Base-by-base conservation (phyloP, 2,113 vertebrate genomes). In the Holacanthus passer region DNA sequence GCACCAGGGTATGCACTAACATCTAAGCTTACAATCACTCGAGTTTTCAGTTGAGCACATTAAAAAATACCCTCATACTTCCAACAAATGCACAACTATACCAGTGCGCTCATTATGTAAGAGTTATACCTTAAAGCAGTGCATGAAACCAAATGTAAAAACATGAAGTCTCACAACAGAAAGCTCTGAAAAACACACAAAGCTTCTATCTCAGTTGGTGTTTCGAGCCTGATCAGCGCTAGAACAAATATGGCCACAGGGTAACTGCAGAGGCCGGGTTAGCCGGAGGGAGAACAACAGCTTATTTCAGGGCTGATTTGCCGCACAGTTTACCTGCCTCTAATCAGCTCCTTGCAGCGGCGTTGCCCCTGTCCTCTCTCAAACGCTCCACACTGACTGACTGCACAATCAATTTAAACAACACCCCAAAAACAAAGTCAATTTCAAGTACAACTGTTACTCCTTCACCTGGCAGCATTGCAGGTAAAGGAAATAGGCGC, bases 1-100 rank as follows among this genome's bases (percentile, higher is more conserved):
- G 9, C 12, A 39, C 50, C 55, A 59, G 24, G 92, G 95, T 96
- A 84, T 0, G 91, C 87, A 74, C 32, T 29, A 8, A 55, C 17
- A 19, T 22, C 4, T 7, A 24, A 10, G 27, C 69, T 35, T 27
- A 66, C 3, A 65, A 11, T 24, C 24, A 13, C 41, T 37, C n/a
- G 48, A 5, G 13, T 56, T 48, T 68, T 62, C 6, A 31, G 27
- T 17, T 45, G 3, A 60, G 17, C 31, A 35, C 7, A 22, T 20
- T 22, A 41, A 60, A 56, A 52, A 24, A 35, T 14, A 16, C 10
- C 27, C 16, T 32, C 20, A 59, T 60, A 5, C 31, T 47, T 27
- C 12, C 1, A 24, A 67, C 7, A 75, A 59, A 66, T 24, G 10
- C 60, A 35, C 41, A 31, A 35, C 67, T 58, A 58, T 53, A 37